Evolutionary conservation across 2,797 vertebrate genomes (phyloP), one percentile per base, ranked within the genome.

Genomic region (Pachyuromys duprasi): DNA sequence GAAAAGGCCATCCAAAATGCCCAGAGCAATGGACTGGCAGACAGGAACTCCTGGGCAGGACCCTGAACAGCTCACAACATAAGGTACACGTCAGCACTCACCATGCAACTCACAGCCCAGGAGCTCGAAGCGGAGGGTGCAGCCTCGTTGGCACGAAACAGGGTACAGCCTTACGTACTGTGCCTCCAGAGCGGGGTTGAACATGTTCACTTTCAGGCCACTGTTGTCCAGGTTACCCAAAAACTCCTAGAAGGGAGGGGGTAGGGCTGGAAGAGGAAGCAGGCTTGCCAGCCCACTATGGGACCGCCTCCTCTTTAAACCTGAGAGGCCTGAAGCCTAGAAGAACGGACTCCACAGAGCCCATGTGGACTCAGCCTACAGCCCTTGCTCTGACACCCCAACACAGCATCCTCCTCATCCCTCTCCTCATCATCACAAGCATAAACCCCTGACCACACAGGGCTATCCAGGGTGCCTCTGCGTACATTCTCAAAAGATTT

Each of bases 101-200:
- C 99, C 99, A 0, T 99, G 99, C 93, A 99, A 98, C 97, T 99
- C 99, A 13, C 99, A 99, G 98, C 99, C 99, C 65, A 99, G 98
- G 89, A 99, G 99, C 97, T 99, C 99, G 81, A 99, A 99, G 94
- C 99, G 99, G 96, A 99, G 98, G 0, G 99, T 99, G 98, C 99
- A 99, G 74, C 98, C 99, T 0, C 98, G 98, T 92, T 98, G 99
- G 91, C 99, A 99, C 69, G 98, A 95, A 96, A 99, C 97, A 0
- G 99, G 99, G 94, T 99, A 98, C 97, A 99, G 98, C 31, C 99
- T 99, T 96, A 99, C 97, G 91, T 98, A 99, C 98, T 99, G 99
- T 1, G 98, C 98, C 12, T 99, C 98, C 90, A 99, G 98, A 0
- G 99, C 99, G 13, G 98, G 97, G 82, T 99, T 98, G 28, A 99